Percentiles rank a stretch among this genome's conserved stretches.
These are phyloP conservation scores for Actinostola sp. DNA, from an alignment of 92 coral and sea anemone species.

Conservation along the genomic window DNA sequence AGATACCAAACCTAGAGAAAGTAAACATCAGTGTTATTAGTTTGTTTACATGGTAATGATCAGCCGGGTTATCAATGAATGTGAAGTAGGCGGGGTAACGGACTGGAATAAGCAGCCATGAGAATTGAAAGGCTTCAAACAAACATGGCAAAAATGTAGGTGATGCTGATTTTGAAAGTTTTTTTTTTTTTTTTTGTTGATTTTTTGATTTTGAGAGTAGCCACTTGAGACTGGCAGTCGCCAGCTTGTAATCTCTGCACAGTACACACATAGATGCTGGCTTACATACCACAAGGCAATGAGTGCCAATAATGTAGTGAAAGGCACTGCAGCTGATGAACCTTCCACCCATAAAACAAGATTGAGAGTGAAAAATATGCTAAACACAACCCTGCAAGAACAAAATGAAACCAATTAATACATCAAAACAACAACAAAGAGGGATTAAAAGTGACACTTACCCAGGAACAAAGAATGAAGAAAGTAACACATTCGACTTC, in stretches of 20 bases:
- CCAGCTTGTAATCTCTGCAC: too few species aligned
- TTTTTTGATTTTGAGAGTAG: too few species aligned
- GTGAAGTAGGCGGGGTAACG: too few species aligned
- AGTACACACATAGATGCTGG: too few species aligned
- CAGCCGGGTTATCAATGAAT: too few species aligned
- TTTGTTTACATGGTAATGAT: too few species aligned
- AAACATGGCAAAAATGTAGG: too few species aligned
- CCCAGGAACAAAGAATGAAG: constrained; percentile 97
- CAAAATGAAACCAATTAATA: neutral
- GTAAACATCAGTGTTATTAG: neutral
- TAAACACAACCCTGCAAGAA: constrained; percentile 70
- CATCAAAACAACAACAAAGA: neutral
- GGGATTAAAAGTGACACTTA: constrained; percentile 40
- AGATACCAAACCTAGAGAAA: constrained; percentile 83
- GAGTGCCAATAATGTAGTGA: constrained; percentile 87
- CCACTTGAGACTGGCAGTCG: too few species aligned
- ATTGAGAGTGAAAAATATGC: constrained; percentile 85
- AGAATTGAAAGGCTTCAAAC: too few species aligned
- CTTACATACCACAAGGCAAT: constrained; percentile 95
- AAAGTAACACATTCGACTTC: constrained; percentile 93
- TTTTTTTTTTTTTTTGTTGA: too few species aligned
- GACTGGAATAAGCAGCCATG: too few species aligned
- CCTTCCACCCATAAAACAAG: constrained; percentile 92
- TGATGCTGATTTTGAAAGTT: too few species aligned
- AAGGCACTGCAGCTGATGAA: constrained; percentile 99